Percentiles rank a stretch among this genome's conserved stretches.
phyloP scores from a whole-genome alignment of 2,888 invertebrate genomes.

The Chesias legatella region DNA sequence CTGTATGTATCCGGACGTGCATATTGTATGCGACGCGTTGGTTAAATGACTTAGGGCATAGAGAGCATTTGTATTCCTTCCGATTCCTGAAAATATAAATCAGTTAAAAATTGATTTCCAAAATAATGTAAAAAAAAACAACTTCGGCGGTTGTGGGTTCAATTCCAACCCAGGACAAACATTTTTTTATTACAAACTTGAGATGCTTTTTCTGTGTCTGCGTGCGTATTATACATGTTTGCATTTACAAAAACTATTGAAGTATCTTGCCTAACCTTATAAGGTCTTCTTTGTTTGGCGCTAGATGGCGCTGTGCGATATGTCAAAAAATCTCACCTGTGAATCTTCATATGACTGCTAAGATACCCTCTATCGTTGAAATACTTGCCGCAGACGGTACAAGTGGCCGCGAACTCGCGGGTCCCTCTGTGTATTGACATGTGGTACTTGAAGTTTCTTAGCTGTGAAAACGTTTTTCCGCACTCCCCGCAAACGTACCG shows the following conservation, averaged over 20 bases:
- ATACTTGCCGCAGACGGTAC: conserved; percentile 85
- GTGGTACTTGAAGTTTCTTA: conserved; percentile 92
- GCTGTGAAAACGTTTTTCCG: conserved; percentile 89
- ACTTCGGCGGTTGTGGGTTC: no score
- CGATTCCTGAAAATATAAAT: conserved; percentile 78
- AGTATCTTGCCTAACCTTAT: no score
- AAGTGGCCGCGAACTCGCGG: conserved; percentile 87
- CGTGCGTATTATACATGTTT: no score
- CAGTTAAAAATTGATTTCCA: no score
- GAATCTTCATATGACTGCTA: conserved; percentile 93
- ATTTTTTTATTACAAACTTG: no score
- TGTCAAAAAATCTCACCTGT: conserved; percentile 64
- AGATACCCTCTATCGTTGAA: conserved; percentile 92
- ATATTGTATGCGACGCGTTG: conserved; percentile 93
- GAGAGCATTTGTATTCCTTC: conserved; percentile 89
- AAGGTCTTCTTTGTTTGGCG: no score
- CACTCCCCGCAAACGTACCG: conserved; percentile 87
- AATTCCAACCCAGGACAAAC: no score
- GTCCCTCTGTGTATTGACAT: conserved; percentile 90
- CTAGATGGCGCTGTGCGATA: no score
- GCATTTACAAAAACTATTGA: no score
- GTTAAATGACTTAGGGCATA: conserved; percentile 91
- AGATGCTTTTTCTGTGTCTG: no score
- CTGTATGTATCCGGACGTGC: conserved; percentile 91
- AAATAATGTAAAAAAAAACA: no score